Evolutionary conservation across 2,888 invertebrate species (phyloP), one percentile per base, ranked within the genome.

Genomic region (Baccha elongata): DNA sequence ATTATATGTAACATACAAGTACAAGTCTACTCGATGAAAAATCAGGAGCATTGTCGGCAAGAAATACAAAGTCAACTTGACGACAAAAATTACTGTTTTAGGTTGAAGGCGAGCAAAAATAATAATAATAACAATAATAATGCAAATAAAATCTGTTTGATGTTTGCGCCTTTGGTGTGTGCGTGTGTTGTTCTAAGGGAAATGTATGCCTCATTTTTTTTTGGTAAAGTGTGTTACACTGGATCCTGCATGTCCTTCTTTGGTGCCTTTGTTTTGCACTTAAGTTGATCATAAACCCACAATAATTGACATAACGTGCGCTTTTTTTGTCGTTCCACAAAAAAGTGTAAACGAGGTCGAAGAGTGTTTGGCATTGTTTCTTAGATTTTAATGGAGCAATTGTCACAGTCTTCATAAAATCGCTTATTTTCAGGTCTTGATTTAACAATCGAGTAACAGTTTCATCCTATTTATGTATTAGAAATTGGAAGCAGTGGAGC

Each of bases 111-210:
- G 52, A 35, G 69, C 42, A 42, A 58, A 65, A 71, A 71, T 64
- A 65, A 78, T 64, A 78, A 78, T 78, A 65, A 71, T 58, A 65
- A 71, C 55, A 71, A 78, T 79, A 73, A 73, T 73, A 68, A 67
- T 73, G 67, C 32, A 60, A 79, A 73, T 79, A 79, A 79, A 60
- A 67, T 79, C 73, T 72, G 52, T 73, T 73, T 69, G 69, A 67
- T 79, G 67, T 72, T 62, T 53, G 65, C 62, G 13, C 48, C 23
- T 67, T 53, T n/a, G n/a, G 73, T 62, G 62, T 73, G 58, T 60
- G 67, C 32, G 64, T 65, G 48, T 48, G 40, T 58, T 40, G 65
- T 29, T 55, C 29, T 55, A 26, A 26, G 35, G 72, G 13, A 58
- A 65, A 65, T 65, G 55, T 65, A 65, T 55, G 65, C 55, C n/a